These are phyloP conservation scores for Ophion ellenae DNA, from an alignment of 2,888 invertebrate species.

Conservation along the genomic window DNA sequence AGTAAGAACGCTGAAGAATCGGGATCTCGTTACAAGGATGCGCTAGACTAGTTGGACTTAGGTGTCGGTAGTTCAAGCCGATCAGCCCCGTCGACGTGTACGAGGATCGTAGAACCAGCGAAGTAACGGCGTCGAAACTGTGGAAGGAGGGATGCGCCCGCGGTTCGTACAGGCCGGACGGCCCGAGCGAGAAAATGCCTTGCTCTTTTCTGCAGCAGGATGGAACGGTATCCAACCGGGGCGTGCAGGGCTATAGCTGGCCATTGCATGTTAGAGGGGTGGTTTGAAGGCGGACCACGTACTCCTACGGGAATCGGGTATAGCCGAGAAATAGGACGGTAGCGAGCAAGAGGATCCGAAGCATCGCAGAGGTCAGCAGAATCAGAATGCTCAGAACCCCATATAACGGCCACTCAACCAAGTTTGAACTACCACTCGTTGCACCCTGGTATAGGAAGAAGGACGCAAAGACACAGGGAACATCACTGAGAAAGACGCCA, in stretches of 20 bases:
- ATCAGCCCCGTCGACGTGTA: constrained; percentile 31
- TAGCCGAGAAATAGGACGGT: constrained; percentile 59
- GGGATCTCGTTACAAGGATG: constrained; percentile 49
- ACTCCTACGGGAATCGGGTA: constrained; percentile 71
- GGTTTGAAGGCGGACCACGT: constrained; percentile 82
- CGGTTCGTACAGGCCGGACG: constrained; percentile 43
- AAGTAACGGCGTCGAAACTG: constrained; percentile 67
- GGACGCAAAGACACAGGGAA: constrained; percentile 8
- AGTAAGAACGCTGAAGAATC: constrained; percentile 55
- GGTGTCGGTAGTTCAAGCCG: constrained; percentile 39
- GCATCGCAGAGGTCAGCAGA: constrained; percentile 81
- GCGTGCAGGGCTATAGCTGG: constrained; percentile 15
- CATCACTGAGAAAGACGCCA: constrained; percentile 23
- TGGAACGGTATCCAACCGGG: constrained; percentile 44
- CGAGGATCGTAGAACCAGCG: constrained; percentile 44
- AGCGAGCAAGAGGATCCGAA: constrained; percentile 52
- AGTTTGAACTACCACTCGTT: constrained; percentile 73
- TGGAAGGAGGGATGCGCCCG: constrained; percentile 61
- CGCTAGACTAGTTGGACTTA: constrained; percentile 27
- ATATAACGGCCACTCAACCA: constrained; percentile 81
- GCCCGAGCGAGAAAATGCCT: constrained; percentile 43
- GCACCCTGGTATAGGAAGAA: constrained; percentile 45
- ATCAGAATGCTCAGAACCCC: constrained; percentile 81
- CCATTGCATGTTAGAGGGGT: constrained; percentile 69
- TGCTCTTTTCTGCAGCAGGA: constrained; percentile 34